Evolutionary conservation across 1,140 invertebrate species (phyloP).

Genomic region (Tetramorium parvispinum): DNA sequence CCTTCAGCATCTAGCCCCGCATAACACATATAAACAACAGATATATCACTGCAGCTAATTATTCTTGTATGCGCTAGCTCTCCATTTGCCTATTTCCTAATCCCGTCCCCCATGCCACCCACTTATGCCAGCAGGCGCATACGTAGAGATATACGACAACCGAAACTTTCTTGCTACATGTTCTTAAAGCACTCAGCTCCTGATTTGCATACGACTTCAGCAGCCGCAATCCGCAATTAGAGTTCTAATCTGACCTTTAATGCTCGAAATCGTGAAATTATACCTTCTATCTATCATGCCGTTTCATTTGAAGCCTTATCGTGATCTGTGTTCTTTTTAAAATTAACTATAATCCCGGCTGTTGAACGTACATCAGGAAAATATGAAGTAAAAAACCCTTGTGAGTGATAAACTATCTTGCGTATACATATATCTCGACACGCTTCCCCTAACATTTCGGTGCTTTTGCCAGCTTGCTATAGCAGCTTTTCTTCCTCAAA

Average conservation of each 20-base stretch:
- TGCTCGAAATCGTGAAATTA: background rate
- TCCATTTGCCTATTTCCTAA: conserved; percentile 23
- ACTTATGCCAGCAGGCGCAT: background rate
- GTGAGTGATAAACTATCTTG: background rate
- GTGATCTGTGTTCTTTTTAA: background rate
- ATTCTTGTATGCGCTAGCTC: conserved; percentile 46
- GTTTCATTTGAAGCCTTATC: background rate
- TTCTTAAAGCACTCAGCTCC: conserved; percentile 17
- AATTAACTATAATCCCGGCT: background rate
- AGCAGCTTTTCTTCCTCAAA: background rate
- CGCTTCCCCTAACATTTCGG: background rate
- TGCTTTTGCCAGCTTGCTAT: background rate
- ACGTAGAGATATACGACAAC: conserved; percentile 16
- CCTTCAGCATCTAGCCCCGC: conserved; percentile 89
- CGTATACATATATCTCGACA: background rate
- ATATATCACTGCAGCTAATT: conserved; percentile 71
- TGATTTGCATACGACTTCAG: conserved; percentile 15
- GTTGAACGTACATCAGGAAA: background rate
- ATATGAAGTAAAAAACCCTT: background rate
- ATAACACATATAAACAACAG: conserved; percentile 82
- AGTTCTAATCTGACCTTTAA: background rate
- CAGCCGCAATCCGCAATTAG: conserved; percentile 20
- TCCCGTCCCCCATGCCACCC: background rate
- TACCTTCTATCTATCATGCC: background rate
- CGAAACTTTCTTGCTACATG: conserved; percentile 5